Percentiles rank a stretch among this genome's conserved stretches.
phyloP scores from a whole-genome alignment of 2,888 invertebrate genomes.

The Lepidochitona cinerea region DNA sequence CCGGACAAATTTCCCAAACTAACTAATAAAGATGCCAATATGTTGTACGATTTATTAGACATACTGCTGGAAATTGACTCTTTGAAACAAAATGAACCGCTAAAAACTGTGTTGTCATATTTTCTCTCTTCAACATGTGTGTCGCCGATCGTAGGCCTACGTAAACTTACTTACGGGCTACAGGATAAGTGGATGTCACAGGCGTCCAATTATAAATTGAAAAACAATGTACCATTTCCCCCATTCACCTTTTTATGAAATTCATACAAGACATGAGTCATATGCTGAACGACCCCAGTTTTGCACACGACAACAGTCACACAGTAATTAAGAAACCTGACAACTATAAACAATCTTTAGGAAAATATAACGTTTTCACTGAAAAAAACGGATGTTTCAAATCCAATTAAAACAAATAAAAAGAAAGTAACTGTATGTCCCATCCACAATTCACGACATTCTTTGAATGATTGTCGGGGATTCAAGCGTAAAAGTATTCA shows the following conservation, averaged over 20 bases:
- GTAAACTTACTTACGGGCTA: conserved; percentile 21
- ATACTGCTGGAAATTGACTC: conserved; percentile 23
- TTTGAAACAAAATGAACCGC: conserved; percentile 18
- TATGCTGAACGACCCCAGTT: conserved; percentile 21
- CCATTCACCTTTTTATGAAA: conserved; percentile 23
- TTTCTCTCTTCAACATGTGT: conserved; percentile 26
- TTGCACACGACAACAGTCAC: conserved; percentile 5
- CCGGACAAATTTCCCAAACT: conserved; percentile 17
- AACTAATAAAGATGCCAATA: conserved; percentile 16
- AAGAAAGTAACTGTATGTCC: not conserved
- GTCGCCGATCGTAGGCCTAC: too few species aligned
- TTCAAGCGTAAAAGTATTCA: conserved; percentile 15
- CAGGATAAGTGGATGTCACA: conserved; percentile 18
- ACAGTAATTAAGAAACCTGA: too few species aligned
- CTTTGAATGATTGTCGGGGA: conserved; percentile 18
- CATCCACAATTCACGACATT: conserved; percentile 17
- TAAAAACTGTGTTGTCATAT: conserved; percentile 15
- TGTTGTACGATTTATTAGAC: conserved; percentile 26
- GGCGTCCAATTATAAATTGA: conserved; percentile 18
- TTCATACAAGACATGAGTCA: conserved; percentile 17
- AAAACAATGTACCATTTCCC: conserved; percentile 18
- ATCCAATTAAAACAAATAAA: not conserved
- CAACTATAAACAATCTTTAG: too few species aligned
- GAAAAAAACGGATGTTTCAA: too few species aligned
- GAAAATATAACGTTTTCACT: too few species aligned